Conservation (phyloP, 2,113 vertebrate genomes). For the Nymphicus hollandicus region DNA sequence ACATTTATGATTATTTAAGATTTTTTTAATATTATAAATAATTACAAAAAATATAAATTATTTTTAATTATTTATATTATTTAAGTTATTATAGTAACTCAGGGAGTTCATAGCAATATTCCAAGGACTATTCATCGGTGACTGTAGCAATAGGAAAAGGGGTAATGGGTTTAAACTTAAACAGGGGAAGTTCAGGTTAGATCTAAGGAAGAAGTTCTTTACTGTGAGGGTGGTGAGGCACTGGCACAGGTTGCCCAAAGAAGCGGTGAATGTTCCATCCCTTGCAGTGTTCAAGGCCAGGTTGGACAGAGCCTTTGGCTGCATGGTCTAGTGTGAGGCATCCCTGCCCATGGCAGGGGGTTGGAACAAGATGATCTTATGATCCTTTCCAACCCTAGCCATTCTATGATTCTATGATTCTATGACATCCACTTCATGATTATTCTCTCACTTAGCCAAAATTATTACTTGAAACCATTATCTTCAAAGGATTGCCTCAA, state of each 20-base stretch:
- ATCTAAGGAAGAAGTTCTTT: neutral
- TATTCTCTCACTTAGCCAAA: neutral
- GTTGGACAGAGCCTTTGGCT: neutral
- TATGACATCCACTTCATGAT: neutral
- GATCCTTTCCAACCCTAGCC: neutral
- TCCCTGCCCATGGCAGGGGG: neutral
- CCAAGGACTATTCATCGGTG: neutral
- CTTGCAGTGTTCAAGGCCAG: neutral
- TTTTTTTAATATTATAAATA: too few species aligned
- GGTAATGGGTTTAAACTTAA: neutral
- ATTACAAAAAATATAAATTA: too few species aligned
- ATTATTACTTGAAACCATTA: neutral
- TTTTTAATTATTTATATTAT: too few species aligned
- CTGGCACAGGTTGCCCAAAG: neutral
- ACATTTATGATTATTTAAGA: too few species aligned
- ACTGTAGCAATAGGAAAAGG: neutral
- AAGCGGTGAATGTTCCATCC: neutral
- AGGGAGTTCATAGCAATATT: neutral
- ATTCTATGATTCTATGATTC: neutral
- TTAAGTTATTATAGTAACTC: too few species aligned
- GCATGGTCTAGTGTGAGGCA: neutral
- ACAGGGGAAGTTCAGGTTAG: neutral
- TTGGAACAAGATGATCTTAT: neutral
- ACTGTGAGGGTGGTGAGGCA: neutral
- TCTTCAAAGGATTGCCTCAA: neutral